These are phyloP conservation scores for Odontesthes bonariensis DNA, from an alignment of 2,113 vertebrate genomes.

Conservation along the genomic window DNA sequence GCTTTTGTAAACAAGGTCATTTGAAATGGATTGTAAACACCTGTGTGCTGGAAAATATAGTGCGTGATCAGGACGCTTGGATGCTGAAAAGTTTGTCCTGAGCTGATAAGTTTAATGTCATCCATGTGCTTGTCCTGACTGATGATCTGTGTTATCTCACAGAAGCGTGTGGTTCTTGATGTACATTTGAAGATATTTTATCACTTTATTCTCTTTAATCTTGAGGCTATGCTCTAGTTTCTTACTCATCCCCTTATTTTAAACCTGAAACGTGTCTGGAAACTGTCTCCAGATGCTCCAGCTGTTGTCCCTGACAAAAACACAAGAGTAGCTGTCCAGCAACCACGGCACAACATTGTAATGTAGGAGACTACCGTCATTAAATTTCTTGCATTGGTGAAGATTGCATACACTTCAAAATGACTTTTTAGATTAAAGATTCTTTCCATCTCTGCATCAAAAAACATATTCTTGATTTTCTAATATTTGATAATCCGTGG, in stretches of 20 bases:
- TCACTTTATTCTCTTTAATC: slow-evolving; percentile 62
- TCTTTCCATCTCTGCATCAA: slow-evolving; percentile 21
- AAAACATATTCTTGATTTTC: slow-evolving; percentile 3
- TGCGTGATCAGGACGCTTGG: slow-evolving; percentile 42
- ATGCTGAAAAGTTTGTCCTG: slow-evolving; percentile 46
- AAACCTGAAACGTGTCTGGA: slow-evolving; percentile 44
- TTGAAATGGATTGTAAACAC: slow-evolving; percentile 75
- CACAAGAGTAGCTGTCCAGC: slow-evolving; percentile 20
- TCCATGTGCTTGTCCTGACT: slow-evolving; percentile 42
- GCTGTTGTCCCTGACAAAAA: slow-evolving; percentile 27
- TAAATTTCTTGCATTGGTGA: neutral
- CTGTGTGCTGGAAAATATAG: slow-evolving; percentile 68
- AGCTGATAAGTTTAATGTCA: slow-evolving; percentile 54
- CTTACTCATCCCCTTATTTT: slow-evolving; percentile 54
- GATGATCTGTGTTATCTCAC: slow-evolving; percentile 60
- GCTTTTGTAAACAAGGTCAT: slow-evolving; percentile 66
- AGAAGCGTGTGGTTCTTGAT: slow-evolving; percentile 42
- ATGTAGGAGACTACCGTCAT: neutral
- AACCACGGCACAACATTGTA: slow-evolving; percentile 4
- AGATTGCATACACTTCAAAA: neutral
- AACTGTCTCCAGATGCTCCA: slow-evolving; percentile 71
- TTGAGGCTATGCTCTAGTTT: slow-evolving; percentile 41
- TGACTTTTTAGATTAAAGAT: neutral
- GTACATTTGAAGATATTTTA: slow-evolving; percentile 50
- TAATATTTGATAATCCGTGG: too few relatives aligned